A percentile compares a stretch with the other conserved stretches of the same genome.
Evolutionary conservation across 2,113 vertebrate genomes (phyloP).

Genomic region (Nannobrachium achirus): DNA sequence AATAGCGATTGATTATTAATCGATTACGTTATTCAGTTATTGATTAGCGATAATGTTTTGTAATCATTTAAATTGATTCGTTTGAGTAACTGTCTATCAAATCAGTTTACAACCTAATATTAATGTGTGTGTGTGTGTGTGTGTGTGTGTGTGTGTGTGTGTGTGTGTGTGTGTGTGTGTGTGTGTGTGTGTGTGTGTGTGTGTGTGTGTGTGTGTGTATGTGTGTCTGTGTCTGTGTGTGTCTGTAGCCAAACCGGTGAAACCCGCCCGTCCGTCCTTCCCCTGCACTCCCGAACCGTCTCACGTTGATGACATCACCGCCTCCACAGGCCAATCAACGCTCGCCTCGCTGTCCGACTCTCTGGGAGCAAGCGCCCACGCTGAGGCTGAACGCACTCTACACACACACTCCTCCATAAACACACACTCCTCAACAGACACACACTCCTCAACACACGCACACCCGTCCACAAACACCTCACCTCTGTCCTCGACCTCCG

Average conservation of each 20-base stretch:
- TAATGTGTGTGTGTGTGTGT: not conserved
- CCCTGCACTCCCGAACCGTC: constrained; percentile 51
- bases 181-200: not conserved
- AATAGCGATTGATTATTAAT: too few relatives aligned
- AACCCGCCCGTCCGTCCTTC: constrained; percentile 81
- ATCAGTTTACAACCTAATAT: too few relatives aligned
- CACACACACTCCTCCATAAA: constrained; percentile 4
- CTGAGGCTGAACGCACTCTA: too few relatives aligned
- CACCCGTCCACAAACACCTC: constrained; percentile 53
- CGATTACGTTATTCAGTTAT: too few relatives aligned
- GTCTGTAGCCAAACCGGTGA: constrained; percentile 73
- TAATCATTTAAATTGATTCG: not conserved
- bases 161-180: not conserved
- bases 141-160: constrained; percentile 3
- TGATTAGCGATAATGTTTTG: too few relatives aligned
- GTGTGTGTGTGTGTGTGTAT: constrained; percentile 27
- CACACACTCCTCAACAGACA: constrained; percentile 47
- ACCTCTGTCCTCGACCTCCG: constrained; percentile 16
- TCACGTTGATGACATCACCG: constrained; percentile 25
- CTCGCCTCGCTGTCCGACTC: not conserved
- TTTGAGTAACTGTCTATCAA: not conserved
- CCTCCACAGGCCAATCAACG: constrained; percentile 12
- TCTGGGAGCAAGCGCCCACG: not conserved
- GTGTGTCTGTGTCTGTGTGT: constrained; percentile 5
- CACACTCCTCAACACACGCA: constrained; percentile 64